Evolutionary conservation across 64 coral and sea anemone species (phyloP).

Genomic region (Trachythela sp.): DNA sequence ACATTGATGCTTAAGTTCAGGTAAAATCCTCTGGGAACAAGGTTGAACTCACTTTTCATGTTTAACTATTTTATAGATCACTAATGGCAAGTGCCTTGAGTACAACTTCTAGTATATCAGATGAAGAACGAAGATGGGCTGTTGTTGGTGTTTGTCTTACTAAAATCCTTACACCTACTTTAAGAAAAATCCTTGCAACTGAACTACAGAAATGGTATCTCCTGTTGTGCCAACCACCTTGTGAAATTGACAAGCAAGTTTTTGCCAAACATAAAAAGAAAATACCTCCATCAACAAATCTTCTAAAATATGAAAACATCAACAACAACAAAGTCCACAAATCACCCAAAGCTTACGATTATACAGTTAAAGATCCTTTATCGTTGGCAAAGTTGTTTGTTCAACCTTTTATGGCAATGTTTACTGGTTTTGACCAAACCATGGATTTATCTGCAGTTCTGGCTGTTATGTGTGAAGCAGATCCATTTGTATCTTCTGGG

Average conservation of each 20-base stretch:
- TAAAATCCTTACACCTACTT: slow-evolving; percentile 31
- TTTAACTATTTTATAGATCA: too few species aligned
- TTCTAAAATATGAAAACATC: neutral
- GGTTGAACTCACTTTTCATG: too few species aligned
- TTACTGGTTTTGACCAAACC: slow-evolving; percentile 6
- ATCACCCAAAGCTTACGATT: neutral
- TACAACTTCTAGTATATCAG: too few species aligned
- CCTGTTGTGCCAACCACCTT: neutral
- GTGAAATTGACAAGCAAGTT: neutral
- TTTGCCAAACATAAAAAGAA: neutral
- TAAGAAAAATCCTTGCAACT: slow-evolving; percentile 2
- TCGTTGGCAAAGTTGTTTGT: neutral
- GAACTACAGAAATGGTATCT: neutral
- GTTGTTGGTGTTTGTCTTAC: too few species aligned
- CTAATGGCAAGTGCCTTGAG: too few species aligned
- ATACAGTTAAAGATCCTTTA: neutral
- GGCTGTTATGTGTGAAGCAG: neutral
- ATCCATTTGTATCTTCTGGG: too few species aligned
- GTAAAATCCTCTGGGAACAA: too few species aligned
- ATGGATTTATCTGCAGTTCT: neutral
- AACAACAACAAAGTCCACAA: neutral
- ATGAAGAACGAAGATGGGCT: too few species aligned
- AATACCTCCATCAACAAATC: neutral
- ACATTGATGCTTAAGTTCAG: too few species aligned
- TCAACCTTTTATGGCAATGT: neutral